phyloP scores from a whole-genome alignment of 2,888 invertebrate species.

The Pocota personata region DNA sequence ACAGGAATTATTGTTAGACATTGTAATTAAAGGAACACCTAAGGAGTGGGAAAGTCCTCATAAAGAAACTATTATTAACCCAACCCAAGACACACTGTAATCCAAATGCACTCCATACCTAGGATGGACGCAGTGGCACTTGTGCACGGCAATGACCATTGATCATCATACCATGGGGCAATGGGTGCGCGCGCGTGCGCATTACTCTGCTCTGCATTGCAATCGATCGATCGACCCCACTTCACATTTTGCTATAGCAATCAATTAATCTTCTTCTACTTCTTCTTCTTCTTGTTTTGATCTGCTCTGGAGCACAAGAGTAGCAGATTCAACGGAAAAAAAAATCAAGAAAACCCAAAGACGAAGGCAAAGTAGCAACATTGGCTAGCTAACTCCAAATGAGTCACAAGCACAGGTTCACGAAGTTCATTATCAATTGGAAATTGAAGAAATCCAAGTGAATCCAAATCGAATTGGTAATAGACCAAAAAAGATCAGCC shows the following conservation, averaged over 20 bases:
- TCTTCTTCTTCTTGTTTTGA: constrained; percentile 19
- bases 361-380: background rate
- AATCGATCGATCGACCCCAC: constrained; percentile 69
- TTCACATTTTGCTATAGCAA: constrained; percentile 58
- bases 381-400: constrained; percentile 8
- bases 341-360: background rate
- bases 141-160: constrained; percentile 62
- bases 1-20: no score
- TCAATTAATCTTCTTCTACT: constrained; percentile 65
- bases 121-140: constrained; percentile 40
- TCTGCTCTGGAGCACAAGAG: constrained; percentile 21
- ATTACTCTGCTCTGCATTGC: constrained; percentile 50
- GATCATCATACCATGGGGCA: constrained; percentile 63
- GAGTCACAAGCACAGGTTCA: constrained; percentile 68
- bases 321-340: background rate
- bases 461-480: constrained; percentile 70
- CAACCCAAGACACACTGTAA: constrained; percentile 6
- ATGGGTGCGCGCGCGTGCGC: constrained; percentile 70
- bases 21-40: no score
- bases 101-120: background rate
- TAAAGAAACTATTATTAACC: background rate
- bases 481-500: constrained; percentile 54
- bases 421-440: constrained; percentile 72
- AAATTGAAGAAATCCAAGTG: constrained; percentile 59
- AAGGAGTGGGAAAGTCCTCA: no score